These are phyloP conservation scores for Bellardia bayeri DNA, from an alignment of 2,888 invertebrate species.

Conservation along the genomic window DNA sequence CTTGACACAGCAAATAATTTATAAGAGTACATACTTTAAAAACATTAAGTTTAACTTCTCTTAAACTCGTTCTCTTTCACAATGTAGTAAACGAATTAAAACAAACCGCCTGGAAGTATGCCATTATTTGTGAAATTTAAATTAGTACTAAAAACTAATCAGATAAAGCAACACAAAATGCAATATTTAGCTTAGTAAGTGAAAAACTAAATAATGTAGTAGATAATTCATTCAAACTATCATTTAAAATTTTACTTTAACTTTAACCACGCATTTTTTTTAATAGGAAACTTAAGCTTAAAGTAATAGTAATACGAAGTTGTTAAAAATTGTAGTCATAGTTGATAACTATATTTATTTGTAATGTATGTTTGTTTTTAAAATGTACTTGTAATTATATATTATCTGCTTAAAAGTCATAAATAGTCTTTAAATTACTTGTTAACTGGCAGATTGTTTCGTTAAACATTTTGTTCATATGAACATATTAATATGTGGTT, in stretches of 20 bases:
- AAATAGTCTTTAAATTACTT: conserved; percentile 14
- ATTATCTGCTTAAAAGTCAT: background rate
- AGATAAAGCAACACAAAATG: background rate
- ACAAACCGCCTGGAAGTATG: conserved; percentile 41
- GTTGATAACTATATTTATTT: background rate
- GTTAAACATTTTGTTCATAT: background rate
- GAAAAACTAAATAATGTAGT: background rate
- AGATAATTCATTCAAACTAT: too few relatives aligned
- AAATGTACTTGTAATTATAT: background rate
- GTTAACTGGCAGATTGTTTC: background rate
- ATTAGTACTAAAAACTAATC: background rate
- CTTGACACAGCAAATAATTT: too few relatives aligned
- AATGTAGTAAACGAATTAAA: conserved; percentile 3
- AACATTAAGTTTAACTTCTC: background rate
- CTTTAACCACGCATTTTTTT: too few relatives aligned
- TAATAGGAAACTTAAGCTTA: background rate
- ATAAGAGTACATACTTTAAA: too few relatives aligned
- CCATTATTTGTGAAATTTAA: background rate
- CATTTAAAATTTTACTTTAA: too few relatives aligned
- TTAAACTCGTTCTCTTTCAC: background rate
- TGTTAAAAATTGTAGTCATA: background rate
- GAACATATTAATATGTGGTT: background rate
- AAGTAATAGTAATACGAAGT: background rate
- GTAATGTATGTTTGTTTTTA: conserved; percentile 3
- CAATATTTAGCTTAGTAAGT: background rate